phyloP scores from a whole-genome alignment of 2,797 vertebrate genomes.

The Oceanodroma leucorhoa region DNA sequence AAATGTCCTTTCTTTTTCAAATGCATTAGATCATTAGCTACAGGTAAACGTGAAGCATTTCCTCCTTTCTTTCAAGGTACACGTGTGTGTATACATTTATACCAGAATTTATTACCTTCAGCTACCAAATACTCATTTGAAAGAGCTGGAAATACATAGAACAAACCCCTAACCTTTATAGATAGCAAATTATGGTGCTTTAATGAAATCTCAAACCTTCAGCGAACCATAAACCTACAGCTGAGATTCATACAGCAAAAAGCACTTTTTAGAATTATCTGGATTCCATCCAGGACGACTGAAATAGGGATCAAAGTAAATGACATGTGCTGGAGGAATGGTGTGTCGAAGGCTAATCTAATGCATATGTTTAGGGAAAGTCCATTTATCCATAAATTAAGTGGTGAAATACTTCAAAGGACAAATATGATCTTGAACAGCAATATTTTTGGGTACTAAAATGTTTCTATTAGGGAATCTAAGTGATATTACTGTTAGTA shows the following conservation, averaged over 20 bases:
- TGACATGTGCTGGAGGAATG: constrained; percentile 60
- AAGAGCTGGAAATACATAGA: constrained; percentile 9
- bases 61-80: background rate
- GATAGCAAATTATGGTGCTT: constrained; percentile 44
- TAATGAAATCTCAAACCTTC: constrained; percentile 47
- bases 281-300: constrained; percentile 35
- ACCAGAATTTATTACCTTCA: constrained; percentile 1
- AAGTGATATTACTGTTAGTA: constrained; percentile 47
- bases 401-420: constrained; percentile 67
- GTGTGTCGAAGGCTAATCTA: constrained; percentile 60
- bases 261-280: constrained; percentile 60
- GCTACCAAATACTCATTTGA: background rate
- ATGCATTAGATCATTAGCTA: background rate
- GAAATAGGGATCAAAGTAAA: constrained; percentile 69
- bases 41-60: constrained; percentile 3
- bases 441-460: constrained; percentile 54
- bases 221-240: constrained; percentile 43
- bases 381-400: constrained; percentile 65
- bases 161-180: background rate
- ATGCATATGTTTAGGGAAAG: constrained; percentile 62
- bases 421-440: constrained; percentile 53
- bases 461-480: constrained; percentile 48
- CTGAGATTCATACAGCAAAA: constrained; percentile 62
- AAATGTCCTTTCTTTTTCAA: background rate
- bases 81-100: background rate